Percentiles rank a stretch among this genome's conserved stretches.
Evolutionary conservation across 1,140 invertebrate genomes (phyloP).

Genomic region (Drosophila sp.): DNA sequence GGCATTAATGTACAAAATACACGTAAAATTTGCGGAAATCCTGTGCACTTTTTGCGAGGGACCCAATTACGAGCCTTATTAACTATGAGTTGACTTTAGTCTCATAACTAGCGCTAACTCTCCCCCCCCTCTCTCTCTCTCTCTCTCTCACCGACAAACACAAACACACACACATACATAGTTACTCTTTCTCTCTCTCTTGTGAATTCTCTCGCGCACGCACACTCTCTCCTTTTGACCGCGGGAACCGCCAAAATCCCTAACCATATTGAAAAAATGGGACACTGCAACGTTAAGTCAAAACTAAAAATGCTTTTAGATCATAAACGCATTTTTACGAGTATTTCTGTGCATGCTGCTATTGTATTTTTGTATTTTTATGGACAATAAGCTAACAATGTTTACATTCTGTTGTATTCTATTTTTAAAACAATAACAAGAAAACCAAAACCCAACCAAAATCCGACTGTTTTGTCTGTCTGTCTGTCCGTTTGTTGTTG

Average conservation of each 20-base stretch:
- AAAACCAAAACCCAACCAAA: conserved; percentile 12
- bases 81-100: conserved; percentile 39
- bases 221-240: conserved; percentile 20
- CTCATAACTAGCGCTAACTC: conserved; percentile 29
- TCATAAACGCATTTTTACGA: conserved; percentile 75
- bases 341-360: conserved; percentile 58
- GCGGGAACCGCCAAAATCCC: conserved; percentile 44
- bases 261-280: conserved; percentile 20
- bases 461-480: conserved; percentile 17
- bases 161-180: background rate
- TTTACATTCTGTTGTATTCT: conserved; percentile 72
- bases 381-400: conserved; percentile 80
- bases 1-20: conserved; percentile 68
- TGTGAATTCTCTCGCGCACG: background rate
- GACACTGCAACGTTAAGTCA: conserved; percentile 32
- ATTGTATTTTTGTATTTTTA: conserved; percentile 68
- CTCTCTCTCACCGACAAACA: too few species aligned
- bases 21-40: conserved; percentile 75
- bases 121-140: background rate
- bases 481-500: conserved; percentile 5
- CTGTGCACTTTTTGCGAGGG: conserved; percentile 67
- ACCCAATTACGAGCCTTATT: conserved; percentile 51
- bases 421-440: conserved; percentile 71
- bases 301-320: conserved; percentile 62
- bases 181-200: conserved; percentile 19